phyloP scores from a whole-genome alignment of 2,113 vertebrate species.

The Macrotus californicus region DNA sequence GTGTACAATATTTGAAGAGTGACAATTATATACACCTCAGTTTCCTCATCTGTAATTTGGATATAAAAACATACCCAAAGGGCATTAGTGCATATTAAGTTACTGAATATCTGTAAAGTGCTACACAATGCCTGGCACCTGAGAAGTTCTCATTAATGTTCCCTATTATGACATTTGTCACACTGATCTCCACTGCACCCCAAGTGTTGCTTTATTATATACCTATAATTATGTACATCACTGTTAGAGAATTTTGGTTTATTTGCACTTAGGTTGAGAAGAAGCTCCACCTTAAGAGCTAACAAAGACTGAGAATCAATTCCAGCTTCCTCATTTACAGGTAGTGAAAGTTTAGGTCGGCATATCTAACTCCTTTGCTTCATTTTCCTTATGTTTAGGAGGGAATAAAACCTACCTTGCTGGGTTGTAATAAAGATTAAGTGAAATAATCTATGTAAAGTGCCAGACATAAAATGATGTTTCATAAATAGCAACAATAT shows the following conservation, averaged over 20 bases:
- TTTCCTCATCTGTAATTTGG: background rate
- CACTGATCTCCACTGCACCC: background rate
- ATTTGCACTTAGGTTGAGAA: background rate
- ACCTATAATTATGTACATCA: background rate
- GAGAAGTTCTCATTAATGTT: background rate
- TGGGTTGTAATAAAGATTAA: constrained; percentile 13
- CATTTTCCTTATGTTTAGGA: background rate
- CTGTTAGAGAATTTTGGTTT: background rate
- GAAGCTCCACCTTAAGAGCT: background rate
- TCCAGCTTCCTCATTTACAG: background rate
- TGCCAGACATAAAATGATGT: background rate
- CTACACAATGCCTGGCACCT: background rate
- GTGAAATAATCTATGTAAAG: constrained; percentile 13
- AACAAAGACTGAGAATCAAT: background rate
- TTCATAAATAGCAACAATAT: background rate
- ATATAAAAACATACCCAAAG: background rate
- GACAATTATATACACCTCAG: background rate
- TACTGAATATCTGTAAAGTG: background rate
- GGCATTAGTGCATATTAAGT: background rate
- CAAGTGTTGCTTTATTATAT: background rate
- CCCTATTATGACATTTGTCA: background rate
- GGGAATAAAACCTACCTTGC: background rate
- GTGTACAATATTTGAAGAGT: background rate
- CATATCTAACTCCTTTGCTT: background rate
- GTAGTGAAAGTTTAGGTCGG: background rate